phyloP scores from a whole-genome alignment of 2,797 vertebrate genomes.

The Onychomys leucogaster region DNA sequence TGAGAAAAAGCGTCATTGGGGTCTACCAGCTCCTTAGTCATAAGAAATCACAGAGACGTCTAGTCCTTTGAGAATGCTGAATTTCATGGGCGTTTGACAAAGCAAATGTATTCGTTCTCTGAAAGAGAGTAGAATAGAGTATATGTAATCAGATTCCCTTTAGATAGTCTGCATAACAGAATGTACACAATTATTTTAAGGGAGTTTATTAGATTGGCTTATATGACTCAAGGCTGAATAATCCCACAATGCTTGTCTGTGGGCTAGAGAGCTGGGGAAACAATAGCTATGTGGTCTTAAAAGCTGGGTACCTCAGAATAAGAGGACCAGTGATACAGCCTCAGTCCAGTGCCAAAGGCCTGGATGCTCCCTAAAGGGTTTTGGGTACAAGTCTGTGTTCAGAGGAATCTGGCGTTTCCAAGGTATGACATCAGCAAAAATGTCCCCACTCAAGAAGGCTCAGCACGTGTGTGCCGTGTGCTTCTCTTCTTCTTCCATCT shows the following conservation, averaged over 20 bases:
- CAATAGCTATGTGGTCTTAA: background rate
- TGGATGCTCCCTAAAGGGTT: background rate
- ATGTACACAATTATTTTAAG: background rate
- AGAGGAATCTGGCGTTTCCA: background rate
- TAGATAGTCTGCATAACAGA: background rate
- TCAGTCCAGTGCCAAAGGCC: background rate
- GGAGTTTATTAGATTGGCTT: background rate
- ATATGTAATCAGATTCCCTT: background rate
- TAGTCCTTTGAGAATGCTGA: background rate
- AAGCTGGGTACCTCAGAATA: background rate
- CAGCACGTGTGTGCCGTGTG: no score
- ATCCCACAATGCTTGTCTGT: background rate
- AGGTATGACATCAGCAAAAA: background rate
- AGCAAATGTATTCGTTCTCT: background rate
- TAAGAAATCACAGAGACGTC: background rate
- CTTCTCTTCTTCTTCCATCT: background rate
- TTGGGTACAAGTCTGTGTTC: background rate
- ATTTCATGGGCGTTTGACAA: constrained; percentile 29
- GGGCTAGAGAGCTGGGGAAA: background rate
- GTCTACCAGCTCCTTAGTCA: background rate
- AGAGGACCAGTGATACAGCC: background rate
- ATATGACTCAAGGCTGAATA: background rate
- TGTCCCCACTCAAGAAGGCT: no score
- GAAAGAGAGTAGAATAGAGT: background rate
- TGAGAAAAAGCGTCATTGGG: background rate